Evolutionary conservation across 2,113 vertebrate species (phyloP), one percentile per base, ranked within the genome.

Genomic region (Solenodon paradoxus): DNA sequence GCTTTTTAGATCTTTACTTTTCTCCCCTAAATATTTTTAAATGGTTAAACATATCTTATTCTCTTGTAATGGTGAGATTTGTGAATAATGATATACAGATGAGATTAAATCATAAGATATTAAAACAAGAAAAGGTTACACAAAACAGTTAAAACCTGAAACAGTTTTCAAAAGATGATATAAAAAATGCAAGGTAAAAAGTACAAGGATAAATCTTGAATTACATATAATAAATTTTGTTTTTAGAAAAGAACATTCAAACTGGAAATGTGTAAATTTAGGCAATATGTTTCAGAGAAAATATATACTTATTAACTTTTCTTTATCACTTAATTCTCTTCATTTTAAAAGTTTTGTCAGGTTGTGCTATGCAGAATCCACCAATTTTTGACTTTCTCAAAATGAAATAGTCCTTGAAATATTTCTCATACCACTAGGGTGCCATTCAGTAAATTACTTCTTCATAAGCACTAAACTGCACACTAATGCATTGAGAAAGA

Each of bases 391-490:
- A 77, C 83, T 95, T 92, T 92, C 77, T 83, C 1, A 38, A 90
- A 92, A 80, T 77, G 32, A 59, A 95, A 95, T 86, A 92, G 93
- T 96, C 74, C 89, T 95, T 96, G 83, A 94, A 94, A 95, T 96
- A 96, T 92, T 91, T 91, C 63, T 90, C 84, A 95, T 42, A 80
- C 87, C 95, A 95, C 95, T 92, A 96, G 94, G 94, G 97, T 97
- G 83, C 92, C 86, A 94, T 97, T 97, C 93, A 90, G 92, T 89
- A 97, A 97, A 97, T 96, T 97, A 95, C 92, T 95, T 96, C 90
- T 97, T 92, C 86, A 96, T 94, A 95, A 95, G 86, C 86, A 90
- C 75, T 93, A 94, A 95, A 96, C 95, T 96, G 75, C 68, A 85
- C 89, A 81, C 80, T 97, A 95, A 94, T 89, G 64, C 90, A 78